Base-by-base conservation (phyloP, 2,888 invertebrate species). In the Diabrotica balteata region DNA sequence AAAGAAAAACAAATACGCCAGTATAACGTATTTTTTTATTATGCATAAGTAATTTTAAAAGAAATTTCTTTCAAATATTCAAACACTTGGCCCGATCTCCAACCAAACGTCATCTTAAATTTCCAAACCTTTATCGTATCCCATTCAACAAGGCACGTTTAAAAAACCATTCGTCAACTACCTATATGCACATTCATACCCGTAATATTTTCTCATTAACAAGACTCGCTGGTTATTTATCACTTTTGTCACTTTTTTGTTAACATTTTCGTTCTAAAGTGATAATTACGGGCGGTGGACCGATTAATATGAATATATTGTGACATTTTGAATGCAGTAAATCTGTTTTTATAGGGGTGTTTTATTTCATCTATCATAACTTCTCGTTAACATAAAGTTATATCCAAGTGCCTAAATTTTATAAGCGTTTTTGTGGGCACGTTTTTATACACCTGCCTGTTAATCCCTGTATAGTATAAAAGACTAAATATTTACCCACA, bases 171-270 rank as follows among this genome's bases (percentile, higher is more conserved):
- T 76, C 77, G 76, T 80, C 80, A 79, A 77, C 72, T 11, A 32
- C 32, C 32, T 32, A 32, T 32, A 32, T 32, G 32, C 32, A 32
- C 32, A 32, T 32, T 32, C 57, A 57, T 57, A 55, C 49, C 44
- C 43, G 77, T 78, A 79, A 82, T 82, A 82, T 80, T 79, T 82
- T 79, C 79, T 82, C 82, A 82, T 82, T 82, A 81, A 82, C 80
- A 72, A 80, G 80, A 80, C 78, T 75, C 79, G 76, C 73, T 74
- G 72, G 74, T 79, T 77, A 78, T 79, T 76, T 77, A 76, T 76
- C 70, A 72, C 73, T 61, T 77, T 71, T 72, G 68, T 70, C 63
- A 69, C 65, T 44, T 68, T 73, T 72, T 67, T 71, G 70, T 72
- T 70, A 62, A 59, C 62, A 45, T 66, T 67, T 69, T 67, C 63